A percentile compares a stretch with the other conserved stretches of the same genome.
Conservation (phyloP, 2,113 vertebrate genomes). For the Columba janthina region DNA sequence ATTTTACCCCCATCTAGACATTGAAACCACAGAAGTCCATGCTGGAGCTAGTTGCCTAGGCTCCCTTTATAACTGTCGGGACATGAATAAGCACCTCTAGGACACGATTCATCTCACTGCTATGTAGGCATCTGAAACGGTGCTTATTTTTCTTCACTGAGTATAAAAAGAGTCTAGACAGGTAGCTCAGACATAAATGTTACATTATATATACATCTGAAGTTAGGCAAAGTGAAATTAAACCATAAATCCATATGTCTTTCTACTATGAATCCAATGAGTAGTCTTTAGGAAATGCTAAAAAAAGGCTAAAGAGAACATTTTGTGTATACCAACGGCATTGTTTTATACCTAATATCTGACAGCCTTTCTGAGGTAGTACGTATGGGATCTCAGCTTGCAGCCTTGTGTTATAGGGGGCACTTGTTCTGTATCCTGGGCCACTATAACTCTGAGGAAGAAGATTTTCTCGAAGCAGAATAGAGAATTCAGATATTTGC, state of each 20-base stretch:
- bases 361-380: not conserved
- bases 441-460: not conserved
- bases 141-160: not conserved
- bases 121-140: not conserved
- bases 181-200: not conserved
- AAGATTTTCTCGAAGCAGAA: not conserved
- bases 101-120: not conserved
- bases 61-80: not conserved
- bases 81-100: not conserved
- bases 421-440: not conserved
- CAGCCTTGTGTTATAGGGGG: not conserved
- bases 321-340: not conserved
- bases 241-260: constrained; percentile 27
- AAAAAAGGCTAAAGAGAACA: not conserved
- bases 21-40: not conserved
- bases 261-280: not conserved
- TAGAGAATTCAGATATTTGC: not conserved
- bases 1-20: not conserved
- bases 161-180: constrained; percentile 22
- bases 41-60: not conserved
- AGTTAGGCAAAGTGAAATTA: not conserved
- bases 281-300: not conserved
- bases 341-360: not conserved
- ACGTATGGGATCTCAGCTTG: not conserved
- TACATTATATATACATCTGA: not conserved